Conservation (phyloP, 2,113 vertebrate species). For the Protobothrops mucrosquamatus region DNA sequence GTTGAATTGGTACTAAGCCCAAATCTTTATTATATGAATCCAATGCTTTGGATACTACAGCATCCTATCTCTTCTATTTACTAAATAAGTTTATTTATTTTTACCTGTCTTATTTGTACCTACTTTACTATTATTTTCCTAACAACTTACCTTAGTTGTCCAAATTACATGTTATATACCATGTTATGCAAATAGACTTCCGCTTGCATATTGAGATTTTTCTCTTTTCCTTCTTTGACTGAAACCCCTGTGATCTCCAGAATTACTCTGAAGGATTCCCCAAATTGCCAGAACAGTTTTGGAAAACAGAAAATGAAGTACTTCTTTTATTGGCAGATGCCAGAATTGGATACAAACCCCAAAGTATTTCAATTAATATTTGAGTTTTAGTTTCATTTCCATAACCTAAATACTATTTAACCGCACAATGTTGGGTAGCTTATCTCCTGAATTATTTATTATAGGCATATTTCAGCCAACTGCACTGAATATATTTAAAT, state of each 20-base stretch:
- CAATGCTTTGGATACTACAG: not conserved
- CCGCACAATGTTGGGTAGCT: not conserved
- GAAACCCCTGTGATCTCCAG: not conserved
- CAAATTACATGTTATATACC: not conserved
- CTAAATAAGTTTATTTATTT: not conserved
- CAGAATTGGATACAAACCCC: not conserved
- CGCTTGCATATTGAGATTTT: not conserved
- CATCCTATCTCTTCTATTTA: not conserved
- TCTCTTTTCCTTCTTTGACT: not conserved
- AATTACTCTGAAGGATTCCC: not conserved
- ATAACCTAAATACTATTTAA: not conserved
- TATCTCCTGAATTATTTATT: not conserved
- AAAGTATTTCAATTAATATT: not conserved
- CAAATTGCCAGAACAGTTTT: not conserved
- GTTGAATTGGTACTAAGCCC: not conserved
- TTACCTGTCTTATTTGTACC: not conserved
- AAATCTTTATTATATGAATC: not conserved
- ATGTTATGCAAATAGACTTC: not conserved
- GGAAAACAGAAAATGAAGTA: not conserved
- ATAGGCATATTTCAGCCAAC: not conserved
- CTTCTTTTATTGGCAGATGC: not conserved
- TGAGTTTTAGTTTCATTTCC: not conserved
- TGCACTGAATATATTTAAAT: not conserved
- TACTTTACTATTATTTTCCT: not conserved
- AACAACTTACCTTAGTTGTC: not conserved